A percentile compares a stretch with the other conserved stretches of the same genome.
These are phyloP conservation scores for Tadarida brasiliensis DNA, from an alignment of 2,797 vertebrate genomes.

Conservation along the genomic window DNA sequence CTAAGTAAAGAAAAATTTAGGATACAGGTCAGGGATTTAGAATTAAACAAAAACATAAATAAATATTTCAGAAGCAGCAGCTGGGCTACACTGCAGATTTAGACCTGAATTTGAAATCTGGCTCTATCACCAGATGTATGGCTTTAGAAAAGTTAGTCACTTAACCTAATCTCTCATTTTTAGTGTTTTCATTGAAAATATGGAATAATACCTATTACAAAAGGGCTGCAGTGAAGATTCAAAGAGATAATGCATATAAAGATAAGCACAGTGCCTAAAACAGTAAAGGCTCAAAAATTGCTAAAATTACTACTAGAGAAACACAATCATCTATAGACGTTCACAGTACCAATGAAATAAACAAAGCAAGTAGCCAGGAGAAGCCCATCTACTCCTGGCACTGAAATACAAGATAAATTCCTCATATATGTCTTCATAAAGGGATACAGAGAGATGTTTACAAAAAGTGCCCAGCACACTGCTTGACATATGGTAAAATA, in stretches of 20 bases:
- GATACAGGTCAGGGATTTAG: constrained; percentile 25
- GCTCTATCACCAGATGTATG: neutral
- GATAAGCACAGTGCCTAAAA: neutral
- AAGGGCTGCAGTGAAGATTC: neutral
- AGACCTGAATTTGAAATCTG: constrained; percentile 42
- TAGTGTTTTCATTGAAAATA: constrained; percentile 55
- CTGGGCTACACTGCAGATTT: neutral
- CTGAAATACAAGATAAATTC: constrained; percentile 32
- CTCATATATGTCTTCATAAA: neutral
- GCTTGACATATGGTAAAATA: constrained; percentile 39
- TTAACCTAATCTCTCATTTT: constrained; percentile 46
- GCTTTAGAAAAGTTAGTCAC: constrained; percentile 56
- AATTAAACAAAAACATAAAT: constrained; percentile 41
- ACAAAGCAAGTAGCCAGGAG: neutral
- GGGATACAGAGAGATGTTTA: neutral
- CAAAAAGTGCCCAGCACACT: neutral
- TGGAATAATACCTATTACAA: neutral
- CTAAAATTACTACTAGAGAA: constrained; percentile 10
- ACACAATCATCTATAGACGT: constrained; percentile 13
- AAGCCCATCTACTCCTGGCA: constrained; percentile 26
- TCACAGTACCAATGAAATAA: constrained; percentile 10
- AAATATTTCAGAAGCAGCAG: constrained; percentile 38
- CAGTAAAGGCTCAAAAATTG: neutral
- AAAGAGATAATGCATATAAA: constrained; percentile 23
- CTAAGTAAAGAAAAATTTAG: constrained; percentile 57